Evolutionary conservation across 1,140 invertebrate genomes (phyloP), one percentile per base, ranked within the genome.

Genomic region (Nylanderia fulva): DNA sequence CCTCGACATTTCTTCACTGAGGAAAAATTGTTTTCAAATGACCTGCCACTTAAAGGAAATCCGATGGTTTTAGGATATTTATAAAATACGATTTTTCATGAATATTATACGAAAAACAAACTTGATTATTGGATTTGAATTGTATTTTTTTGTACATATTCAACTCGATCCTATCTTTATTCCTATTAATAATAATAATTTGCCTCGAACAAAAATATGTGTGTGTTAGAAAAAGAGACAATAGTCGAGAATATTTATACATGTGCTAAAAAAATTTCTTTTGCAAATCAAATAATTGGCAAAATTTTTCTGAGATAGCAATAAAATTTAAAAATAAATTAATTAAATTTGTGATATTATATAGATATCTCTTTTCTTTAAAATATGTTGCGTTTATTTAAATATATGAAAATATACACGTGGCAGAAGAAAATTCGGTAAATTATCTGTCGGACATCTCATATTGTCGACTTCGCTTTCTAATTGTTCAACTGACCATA

Each of bases 401-500:
- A 69, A 42, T 58, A 69, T 9, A 42, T 15, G 24, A 24, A 11
- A 48, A n/a, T 21, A 42, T 0, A 5, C n/a, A n/a, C 45, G 8
- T 48, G 13, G 56, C 18, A 39, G 11, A 56, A 56, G 24, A 42
- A 48, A 15, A 48, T 33, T 45, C 3, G 64, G 2, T 69, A 58
- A 71, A 80, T 56, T 71, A n/a, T 33, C 27, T 72, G 27, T 36
- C 15, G 45, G 8, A 18, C 48, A 33, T 52, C 36, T 52, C 36
- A 13, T 52, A 80, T 42, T 13, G 36, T 52, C 36, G 24, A 36
- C 18, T 58, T 58, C 18, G n/a, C 33, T 9, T 56, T 71, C 18
- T 54, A 69, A 82, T 72, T 82, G 66, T 72, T 72, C 29, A 13
- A 29, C 71, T 42, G 63, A 54, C 27, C 7, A 24, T n/a, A n/a